Percentiles rank a stretch among this genome's conserved stretches.
These are phyloP conservation scores for Sebastes fasciatus DNA, from an alignment of 2,113 vertebrate species.

Conservation along the genomic window DNA sequence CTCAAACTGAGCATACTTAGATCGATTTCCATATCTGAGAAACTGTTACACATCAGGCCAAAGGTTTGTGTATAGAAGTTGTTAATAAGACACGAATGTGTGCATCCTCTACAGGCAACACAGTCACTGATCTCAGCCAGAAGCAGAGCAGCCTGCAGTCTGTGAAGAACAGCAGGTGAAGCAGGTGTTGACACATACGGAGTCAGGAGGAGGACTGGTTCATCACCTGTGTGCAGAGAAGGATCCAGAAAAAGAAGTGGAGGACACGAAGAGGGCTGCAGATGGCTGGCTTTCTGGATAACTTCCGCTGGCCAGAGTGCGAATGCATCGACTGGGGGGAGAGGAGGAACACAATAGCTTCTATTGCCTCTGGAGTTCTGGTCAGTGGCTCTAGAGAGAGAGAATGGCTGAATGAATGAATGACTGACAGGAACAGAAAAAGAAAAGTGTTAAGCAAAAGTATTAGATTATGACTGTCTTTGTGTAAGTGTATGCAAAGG, in stretches of 20 bases:
- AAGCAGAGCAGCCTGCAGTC: neutral
- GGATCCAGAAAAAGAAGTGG: neutral
- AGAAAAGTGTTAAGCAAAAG: neutral
- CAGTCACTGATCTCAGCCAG: neutral
- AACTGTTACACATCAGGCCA: no score
- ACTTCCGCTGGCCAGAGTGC: conserved; percentile 93
- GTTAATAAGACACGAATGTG: neutral
- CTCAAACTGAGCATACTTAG: neutral
- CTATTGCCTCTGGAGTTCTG: conserved; percentile 88
- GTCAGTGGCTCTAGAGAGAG: conserved; percentile 76
- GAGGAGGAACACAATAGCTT: conserved; percentile 89
- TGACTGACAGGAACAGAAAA: neutral
- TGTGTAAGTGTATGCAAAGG: neutral
- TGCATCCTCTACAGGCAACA: neutral
- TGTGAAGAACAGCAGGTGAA: neutral
- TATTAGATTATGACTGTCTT: neutral
- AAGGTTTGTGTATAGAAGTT: neutral
- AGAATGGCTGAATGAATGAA: neutral
- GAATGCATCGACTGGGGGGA: conserved; percentile 94
- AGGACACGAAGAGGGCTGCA: neutral
- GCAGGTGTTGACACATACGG: neutral
- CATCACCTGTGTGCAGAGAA: neutral
- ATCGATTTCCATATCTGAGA: neutral
- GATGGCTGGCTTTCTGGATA: conserved; percentile 95
- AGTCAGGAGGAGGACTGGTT: neutral